Evolutionary conservation across 1,140 invertebrate species (phyloP).

Genomic region (Heliothis virescens): DNA sequence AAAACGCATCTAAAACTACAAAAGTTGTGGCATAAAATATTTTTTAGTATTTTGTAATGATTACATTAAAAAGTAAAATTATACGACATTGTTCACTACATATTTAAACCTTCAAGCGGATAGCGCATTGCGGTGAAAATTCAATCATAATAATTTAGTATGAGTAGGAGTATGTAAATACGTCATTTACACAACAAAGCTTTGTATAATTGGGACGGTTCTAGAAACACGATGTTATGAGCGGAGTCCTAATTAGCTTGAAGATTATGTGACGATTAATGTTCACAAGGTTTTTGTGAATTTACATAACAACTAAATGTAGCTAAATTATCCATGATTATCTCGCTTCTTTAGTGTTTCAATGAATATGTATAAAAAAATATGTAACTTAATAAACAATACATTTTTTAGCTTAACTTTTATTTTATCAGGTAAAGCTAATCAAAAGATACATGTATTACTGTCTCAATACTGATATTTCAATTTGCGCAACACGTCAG

Average conservation of each 20-base stretch:
- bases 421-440: not conserved
- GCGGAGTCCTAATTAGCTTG: not conserved
- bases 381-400: no score
- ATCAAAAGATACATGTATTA: conserved; percentile 4
- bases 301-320: no score
- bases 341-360: no score
- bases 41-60: not conserved
- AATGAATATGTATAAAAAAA: no score
- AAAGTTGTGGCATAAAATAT: no score
- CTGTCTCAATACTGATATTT: not conserved
- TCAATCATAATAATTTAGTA: not conserved
- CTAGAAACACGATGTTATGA: not conserved
- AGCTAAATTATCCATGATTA: no score
- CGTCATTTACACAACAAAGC: conserved; percentile 18
- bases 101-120: not conserved
- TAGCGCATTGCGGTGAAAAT: conserved; percentile 24
- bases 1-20: not conserved
- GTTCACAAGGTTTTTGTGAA: no score
- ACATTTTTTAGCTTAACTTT: not conserved
- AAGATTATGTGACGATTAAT: no score
- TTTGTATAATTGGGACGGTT: not conserved
- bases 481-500: not conserved
- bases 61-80: not conserved
- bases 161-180: conserved; percentile 10
- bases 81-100: not conserved